Percentiles rank a stretch among this genome's conserved stretches.
These are phyloP conservation scores for Rana temporaria DNA, from an alignment of 2,113 vertebrate species.

Conservation along the genomic window DNA sequence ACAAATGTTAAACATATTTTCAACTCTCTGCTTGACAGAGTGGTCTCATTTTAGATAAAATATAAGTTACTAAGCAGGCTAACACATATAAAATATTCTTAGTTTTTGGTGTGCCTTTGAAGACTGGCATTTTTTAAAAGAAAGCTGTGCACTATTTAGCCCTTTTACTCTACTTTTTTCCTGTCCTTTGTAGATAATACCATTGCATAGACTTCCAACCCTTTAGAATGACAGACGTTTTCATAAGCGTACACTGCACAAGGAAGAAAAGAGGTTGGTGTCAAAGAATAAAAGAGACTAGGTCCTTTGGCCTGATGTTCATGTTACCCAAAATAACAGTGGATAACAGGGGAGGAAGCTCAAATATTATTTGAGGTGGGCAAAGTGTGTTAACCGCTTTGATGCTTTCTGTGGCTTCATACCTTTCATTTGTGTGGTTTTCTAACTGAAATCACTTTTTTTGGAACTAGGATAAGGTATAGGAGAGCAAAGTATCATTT, in stretches of 20 bases:
- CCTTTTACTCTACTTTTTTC: conserved; percentile 60
- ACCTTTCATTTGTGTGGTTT: conserved; percentile 54
- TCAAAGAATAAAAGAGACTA: conserved; percentile 63
- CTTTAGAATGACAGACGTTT: conserved; percentile 64
- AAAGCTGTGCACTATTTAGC: conserved; percentile 51
- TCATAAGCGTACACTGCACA: conserved; percentile 62
- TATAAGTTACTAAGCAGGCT: conserved; percentile 26
- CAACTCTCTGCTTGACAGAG: not conserved
- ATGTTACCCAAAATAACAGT: conserved; percentile 66
- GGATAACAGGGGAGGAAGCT: conserved; percentile 61
- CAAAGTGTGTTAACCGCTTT: conserved; percentile 51
- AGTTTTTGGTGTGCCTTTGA: conserved; percentile 55
- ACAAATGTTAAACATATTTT: conserved; percentile 11
- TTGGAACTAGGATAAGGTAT: conserved; percentile 42
- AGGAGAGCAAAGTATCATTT: conserved; percentile 31
- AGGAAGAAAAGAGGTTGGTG: conserved; percentile 63
- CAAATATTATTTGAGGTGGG: conserved; percentile 62
- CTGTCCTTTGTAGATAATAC: conserved; percentile 57
- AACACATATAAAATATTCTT: conserved; percentile 37
- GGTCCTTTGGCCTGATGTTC: conserved; percentile 60
- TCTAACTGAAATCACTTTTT: conserved; percentile 38
- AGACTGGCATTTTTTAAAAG: conserved; percentile 60
- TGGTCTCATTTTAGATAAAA: conserved; percentile 20
- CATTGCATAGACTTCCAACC: conserved; percentile 67
- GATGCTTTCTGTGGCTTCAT: conserved; percentile 54